Evolutionary conservation across 1,140 invertebrate genomes (phyloP), one percentile per base, ranked within the genome.

Genomic region (Sycophaga agraensis): DNA sequence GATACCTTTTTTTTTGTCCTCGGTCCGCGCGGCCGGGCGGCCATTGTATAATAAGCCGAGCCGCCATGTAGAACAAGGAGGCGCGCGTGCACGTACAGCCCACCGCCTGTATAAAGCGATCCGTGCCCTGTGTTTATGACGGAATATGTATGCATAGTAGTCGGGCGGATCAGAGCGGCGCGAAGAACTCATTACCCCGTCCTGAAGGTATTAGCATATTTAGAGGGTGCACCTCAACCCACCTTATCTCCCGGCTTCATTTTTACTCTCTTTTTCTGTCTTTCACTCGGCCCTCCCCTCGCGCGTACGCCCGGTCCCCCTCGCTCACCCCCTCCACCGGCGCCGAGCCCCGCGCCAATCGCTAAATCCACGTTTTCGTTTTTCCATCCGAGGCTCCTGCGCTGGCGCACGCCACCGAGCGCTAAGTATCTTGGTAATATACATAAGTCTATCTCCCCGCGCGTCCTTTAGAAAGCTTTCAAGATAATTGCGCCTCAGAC

Each of bases 141-240:
- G 71, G 72, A 76, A 78, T 79, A 78, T 77, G 72, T 76, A 80
- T 80, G 77, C 76, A 79, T 79, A 75, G 73, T 70, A 75, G 70
- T 73, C 66, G 42, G 50, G 66, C 64, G 69, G 71, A 74, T 76
- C 71, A 71, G 46, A 68, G 67, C 70, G 67, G 68, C 68, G 71
- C 70, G 70, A 78, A 73, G 73, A 79, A 78, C 77, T 80, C 77
- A 80, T 79, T 79, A 80, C 71, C 69, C 70, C 53, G 48, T 64
- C 69, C 56, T 22, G 68, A 59, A 59, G 69, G 64, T 76, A 80
- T 80, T 80, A 79, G 76, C 78, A 79, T 80, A 80, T 79, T 79
- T 74, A 79, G 76, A 79, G 74, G 69, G 70, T 68, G 68, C 64
- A 68, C 68, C 28, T 9, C 31, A 17, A 9, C 8, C 45, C 21